Conservation (phyloP, 2,797 vertebrate species). For the Sebastes elongatus region DNA sequence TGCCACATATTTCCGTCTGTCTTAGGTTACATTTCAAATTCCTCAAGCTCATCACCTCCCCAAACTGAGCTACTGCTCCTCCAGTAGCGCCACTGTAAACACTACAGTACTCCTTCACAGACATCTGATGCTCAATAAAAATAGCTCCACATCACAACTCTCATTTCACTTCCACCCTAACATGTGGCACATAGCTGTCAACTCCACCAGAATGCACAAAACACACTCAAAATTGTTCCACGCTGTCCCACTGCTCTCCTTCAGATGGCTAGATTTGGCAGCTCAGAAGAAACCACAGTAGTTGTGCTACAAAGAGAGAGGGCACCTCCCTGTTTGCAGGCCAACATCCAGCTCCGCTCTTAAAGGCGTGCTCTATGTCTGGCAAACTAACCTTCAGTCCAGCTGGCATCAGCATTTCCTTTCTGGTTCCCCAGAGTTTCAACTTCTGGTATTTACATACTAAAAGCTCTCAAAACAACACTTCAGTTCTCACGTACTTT, state of each 20-base stretch:
- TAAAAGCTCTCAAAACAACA: not conserved
- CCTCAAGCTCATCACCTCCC: not conserved
- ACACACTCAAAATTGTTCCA: not conserved
- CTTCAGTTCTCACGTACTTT: not conserved
- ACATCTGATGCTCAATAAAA: not conserved
- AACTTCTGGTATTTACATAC: not conserved
- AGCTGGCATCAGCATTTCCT: not conserved
- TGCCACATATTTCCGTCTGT: not conserved
- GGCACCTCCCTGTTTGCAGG: slow-evolving; percentile 24
- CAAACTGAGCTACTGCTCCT: not conserved
- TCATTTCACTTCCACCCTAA: not conserved
- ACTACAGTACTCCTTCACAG: not conserved
- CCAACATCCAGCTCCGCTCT: not conserved
- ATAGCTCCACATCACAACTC: not conserved
- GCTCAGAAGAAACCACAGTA: slow-evolving; percentile 10
- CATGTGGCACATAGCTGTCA: slow-evolving; percentile 6
- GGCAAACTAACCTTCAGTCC: slow-evolving; percentile 2
- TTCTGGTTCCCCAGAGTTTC: not conserved
- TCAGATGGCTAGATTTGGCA: not conserved
- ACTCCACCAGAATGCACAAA: not conserved
- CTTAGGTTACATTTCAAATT: not conserved
- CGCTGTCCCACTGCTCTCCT: not conserved
- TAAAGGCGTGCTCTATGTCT: not conserved
- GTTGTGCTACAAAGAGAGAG: slow-evolving; percentile 19
- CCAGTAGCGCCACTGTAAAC: not conserved